A percentile compares a stretch with the other conserved stretches of the same genome.
phyloP scores from a whole-genome alignment of 2,888 invertebrate genomes.

The Hydrotaea cyrtoneurina region DNA sequence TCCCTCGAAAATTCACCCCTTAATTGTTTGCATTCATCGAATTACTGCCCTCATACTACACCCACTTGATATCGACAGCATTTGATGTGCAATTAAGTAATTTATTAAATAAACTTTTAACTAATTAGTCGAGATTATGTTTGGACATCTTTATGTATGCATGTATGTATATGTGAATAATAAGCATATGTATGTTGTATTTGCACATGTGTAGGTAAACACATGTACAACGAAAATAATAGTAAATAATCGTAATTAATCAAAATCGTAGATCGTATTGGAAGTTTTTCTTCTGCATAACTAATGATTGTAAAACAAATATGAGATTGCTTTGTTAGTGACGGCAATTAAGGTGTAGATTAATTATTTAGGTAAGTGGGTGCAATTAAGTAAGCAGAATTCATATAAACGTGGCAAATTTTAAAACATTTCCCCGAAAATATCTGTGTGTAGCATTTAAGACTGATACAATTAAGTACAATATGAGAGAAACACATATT shows the following conservation, averaged over 20 bases:
- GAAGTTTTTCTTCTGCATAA: neutral
- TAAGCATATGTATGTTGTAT: neutral
- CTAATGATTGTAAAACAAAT: neutral
- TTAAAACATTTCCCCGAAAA: too few species aligned
- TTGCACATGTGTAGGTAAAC: neutral
- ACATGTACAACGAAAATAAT: neutral
- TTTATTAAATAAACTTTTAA: slow-evolving; percentile 68
- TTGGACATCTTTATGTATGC: slow-evolving; percentile 43
- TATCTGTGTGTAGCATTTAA: too few species aligned
- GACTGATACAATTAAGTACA: too few species aligned
- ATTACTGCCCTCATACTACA: neutral
- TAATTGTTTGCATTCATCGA: slow-evolving; percentile 7
- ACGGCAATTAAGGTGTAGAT: neutral
- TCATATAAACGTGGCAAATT: too few species aligned
- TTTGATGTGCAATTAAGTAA: slow-evolving; percentile 64
- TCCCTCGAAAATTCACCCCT: neutral
- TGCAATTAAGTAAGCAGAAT: too few species aligned
- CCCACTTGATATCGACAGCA: slow-evolving; percentile 15
- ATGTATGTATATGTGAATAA: neutral
- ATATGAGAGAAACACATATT: too few species aligned
- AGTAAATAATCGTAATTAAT: slow-evolving; percentile 18
- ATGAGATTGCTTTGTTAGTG: neutral
- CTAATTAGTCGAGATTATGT: slow-evolving; percentile 60
- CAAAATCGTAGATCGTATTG: slow-evolving; percentile 4
- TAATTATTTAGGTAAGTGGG: too few species aligned